Evolutionary conservation across 2,888 invertebrate species (phyloP), one percentile per base, ranked within the genome.

Genomic region (Caenorhabditis plicata): DNA sequence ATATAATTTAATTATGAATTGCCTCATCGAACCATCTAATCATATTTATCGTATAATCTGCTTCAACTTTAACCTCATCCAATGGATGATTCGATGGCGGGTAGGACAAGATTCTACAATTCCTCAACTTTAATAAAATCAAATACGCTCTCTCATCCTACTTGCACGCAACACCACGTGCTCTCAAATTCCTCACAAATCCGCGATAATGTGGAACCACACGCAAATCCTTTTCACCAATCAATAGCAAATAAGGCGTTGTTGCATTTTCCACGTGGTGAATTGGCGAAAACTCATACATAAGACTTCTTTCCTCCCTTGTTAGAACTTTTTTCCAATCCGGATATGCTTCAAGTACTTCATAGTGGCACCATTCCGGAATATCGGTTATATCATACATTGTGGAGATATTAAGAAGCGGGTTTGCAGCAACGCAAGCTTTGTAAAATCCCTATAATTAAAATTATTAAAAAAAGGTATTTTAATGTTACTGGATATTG

Each of bases 301-400:
- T 71, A 8, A 13, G 19, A 42, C 62, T 48, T 15, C 68, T 62
- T 26, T 77, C 48, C 19, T 64, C 67, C 9, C 29, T 23, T 5
- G 67, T 65, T 17, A 67, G 48, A 2, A 46, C 42, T 33, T 61
- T 48, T 17, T 31, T 53, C 58, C 68, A 75, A 39, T 75, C 73
- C n/a, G 71, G 67, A 15, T 66, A 47, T 23, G 57, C 43, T 4
- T 74, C 77, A 17, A 58, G 47, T 43, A 70, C 75, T 62, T 84
- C 84, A 72, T 81, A 64, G 22, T 54, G 43, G 17, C 73, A 69
- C 92, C 91, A 92, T 81, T 92, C 92, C n/a, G 89, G 87, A 58
- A 92, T 92, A 83, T 92, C 92, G 27, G 89, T 87, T 23, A 85
- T 84, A 33, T 86, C 86, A 74, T 85, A 84, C 88, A 90, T 89